Conservation (phyloP, 1,140 invertebrate genomes). For the Pogonognathellus flavescens region DNA sequence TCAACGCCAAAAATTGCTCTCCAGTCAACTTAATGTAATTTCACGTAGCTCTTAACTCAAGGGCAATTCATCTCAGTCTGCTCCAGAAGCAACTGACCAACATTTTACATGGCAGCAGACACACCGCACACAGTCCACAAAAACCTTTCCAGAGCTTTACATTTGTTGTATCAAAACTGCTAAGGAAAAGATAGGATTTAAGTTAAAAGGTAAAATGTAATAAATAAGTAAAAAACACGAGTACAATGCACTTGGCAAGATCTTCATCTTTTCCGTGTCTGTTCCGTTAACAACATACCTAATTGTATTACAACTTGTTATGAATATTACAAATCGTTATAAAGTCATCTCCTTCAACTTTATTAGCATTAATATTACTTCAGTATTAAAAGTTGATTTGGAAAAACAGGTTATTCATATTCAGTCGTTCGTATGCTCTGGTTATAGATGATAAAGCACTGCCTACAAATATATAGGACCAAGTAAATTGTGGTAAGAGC, state of each 20-base stretch:
- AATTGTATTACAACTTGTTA: not conserved
- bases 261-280: not conserved
- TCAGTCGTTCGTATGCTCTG: not conserved
- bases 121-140: too few species aligned
- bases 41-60: slow-evolving; percentile 15
- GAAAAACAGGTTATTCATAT: slow-evolving; percentile 27
- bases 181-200: too few species aligned
- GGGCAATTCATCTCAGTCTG: slow-evolving; percentile 33
- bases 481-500: not conserved
- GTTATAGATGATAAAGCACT: not conserved
- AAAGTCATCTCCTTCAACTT: too few species aligned
- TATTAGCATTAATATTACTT: not conserved
- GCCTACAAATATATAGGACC: not conserved
- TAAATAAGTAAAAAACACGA: not conserved
- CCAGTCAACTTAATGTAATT: slow-evolving; percentile 11
- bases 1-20: slow-evolving; percentile 30
- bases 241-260: not conserved
- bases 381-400: slow-evolving; percentile 20
- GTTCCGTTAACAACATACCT: not conserved
- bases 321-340: too few species aligned
- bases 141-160: too few species aligned
- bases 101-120: too few species aligned
- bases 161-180: too few species aligned
- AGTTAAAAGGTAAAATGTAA: too few species aligned
- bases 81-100: not conserved